A percentile compares a stretch with the other conserved stretches of the same genome.
These are phyloP conservation scores for Embidobia sp. DNA, from an alignment of 2,888 invertebrate species.

Conservation along the genomic window DNA sequence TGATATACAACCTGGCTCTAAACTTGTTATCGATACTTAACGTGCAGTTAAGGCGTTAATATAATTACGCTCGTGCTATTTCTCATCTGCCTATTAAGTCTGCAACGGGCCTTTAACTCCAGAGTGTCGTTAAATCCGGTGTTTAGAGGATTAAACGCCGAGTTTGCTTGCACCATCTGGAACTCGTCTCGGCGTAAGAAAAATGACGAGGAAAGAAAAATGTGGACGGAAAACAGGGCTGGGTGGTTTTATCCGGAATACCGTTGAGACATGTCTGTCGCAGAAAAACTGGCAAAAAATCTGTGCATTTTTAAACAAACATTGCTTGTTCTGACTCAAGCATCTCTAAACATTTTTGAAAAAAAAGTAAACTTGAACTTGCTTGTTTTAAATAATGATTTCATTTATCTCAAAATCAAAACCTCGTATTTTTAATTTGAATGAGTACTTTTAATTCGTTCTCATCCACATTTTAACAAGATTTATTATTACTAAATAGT, in stretches of 20 bases:
- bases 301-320: too few relatives aligned
- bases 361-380: too few relatives aligned
- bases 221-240: slow-evolving; percentile 30
- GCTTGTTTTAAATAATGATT: too few relatives aligned
- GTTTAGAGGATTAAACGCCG: slow-evolving; percentile 39
- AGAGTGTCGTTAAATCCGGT: slow-evolving; percentile 38
- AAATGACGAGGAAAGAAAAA: slow-evolving; percentile 11
- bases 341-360: too few relatives aligned
- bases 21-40: slow-evolving; percentile 34
- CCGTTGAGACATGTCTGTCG: too few relatives aligned
- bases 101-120: slow-evolving; percentile 7
- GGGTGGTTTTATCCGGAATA: slow-evolving; percentile 1
- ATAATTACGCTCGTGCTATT: slow-evolving; percentile 43
- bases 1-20: slow-evolving; percentile 6
- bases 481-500: not conserved
- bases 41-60: slow-evolving; percentile 42
- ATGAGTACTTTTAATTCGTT: too few relatives aligned
- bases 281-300: too few relatives aligned
- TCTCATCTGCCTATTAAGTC: slow-evolving; percentile 42
- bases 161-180: slow-evolving; percentile 31
- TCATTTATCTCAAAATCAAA: too few relatives aligned
- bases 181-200: slow-evolving; percentile 25
- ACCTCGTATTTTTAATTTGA: not conserved
- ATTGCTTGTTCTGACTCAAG: too few relatives aligned
- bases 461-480: not conserved